Evolutionary conservation across 2,113 vertebrate genomes (phyloP), one percentile per base, ranked within the genome.

Genomic region (Misgurnus anguillicaudatus): DNA sequence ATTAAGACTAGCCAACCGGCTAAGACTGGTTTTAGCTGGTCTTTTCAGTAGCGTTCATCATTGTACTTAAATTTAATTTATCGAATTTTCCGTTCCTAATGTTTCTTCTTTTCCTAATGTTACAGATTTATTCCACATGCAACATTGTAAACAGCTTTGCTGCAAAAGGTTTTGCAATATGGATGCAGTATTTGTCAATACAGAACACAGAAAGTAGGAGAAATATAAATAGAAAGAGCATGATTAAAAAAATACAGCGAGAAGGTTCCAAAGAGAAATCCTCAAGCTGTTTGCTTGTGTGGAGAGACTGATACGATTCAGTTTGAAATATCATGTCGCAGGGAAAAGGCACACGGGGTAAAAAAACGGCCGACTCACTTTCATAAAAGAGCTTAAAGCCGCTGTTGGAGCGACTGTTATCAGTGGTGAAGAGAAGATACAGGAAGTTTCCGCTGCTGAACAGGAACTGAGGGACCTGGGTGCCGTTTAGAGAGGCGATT

Each of bases 331-430:
- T 57, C 39, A 58, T 62, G 57, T 62, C 17, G n/a, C 58, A 36
- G 78, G 68, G n/a, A 65, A 63, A 72, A 71, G 65, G 67, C 66
- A 51, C 66, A 38, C 19, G 65, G 60, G 7, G n/a, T 55, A 19
- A 21, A 62, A 38, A 75, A 38, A 69, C 55, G 6, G 17, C 78
- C 8, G 17, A 67, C 90, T 90, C 41, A 99, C 97, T 97, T 93
- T 99, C 95, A 85, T 98, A 99, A 83, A 96, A 96, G 90, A 99
- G 96, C 90, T 98, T 98, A 91, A 99, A 99, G 76, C 97, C 97
- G 77, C 96, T 98, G 85, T 98, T 98, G 63, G 97, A 99, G 84
- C 97, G 95, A 82, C 97, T 99, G 87, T 98, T 99, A 87, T 99
- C 97, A n/a, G 97, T 98, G 80, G 96, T 96, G 90, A 99, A 99